Evolutionary conservation across 1,140 invertebrate species (phyloP), one percentile per base, ranked within the genome.

Genomic region (Bursaphelenchus mucronatus): DNA sequence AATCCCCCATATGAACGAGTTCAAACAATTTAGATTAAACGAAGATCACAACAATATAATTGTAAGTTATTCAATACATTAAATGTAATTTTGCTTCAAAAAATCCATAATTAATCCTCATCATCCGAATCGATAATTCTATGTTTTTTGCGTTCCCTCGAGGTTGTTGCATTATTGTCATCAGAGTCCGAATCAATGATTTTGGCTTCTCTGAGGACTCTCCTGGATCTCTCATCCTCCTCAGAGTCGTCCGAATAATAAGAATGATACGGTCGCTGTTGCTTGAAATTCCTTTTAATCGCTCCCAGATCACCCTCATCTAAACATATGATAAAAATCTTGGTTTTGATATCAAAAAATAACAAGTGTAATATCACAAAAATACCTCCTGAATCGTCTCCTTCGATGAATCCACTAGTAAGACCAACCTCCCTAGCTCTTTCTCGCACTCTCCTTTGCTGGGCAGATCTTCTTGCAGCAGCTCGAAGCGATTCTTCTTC

Each of bases 401-500:
- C 70, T 53, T 78, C 74, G 19, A 76, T 49, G 51, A 76, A 80
- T 39, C 63, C 70, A 56, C 62, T 50, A 6, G 49, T 53, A 39
- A 75, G 21, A 8, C 73, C 70, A 45, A 46, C 52, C 10, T 57
- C 56, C 19, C 64, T 46, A 40, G 66, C 63, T 30, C 71, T 59
- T 7, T 75, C 74, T n/a, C 68, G 66, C 41, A 63, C 49, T 40
- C 63, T 56, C 21, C 70, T 58, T 54, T 75, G 77, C 30, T 67
- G 66, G 0, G 74, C 56, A 58, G 79, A 76, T 45, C 78, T 56
- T 6, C 78, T 45, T 9, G 64, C 68, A 2, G 59, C 50, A 13
- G 79, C 78, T 44, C 78, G 75, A 10, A 80, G 62, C 13, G 67
- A 49, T 58, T 80, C 79, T 54, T 80, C 78, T 59, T 80, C 78